These are phyloP conservation scores for Lepus oiostolus DNA, from an alignment of 2,797 vertebrate species.

Conservation along the genomic window DNA sequence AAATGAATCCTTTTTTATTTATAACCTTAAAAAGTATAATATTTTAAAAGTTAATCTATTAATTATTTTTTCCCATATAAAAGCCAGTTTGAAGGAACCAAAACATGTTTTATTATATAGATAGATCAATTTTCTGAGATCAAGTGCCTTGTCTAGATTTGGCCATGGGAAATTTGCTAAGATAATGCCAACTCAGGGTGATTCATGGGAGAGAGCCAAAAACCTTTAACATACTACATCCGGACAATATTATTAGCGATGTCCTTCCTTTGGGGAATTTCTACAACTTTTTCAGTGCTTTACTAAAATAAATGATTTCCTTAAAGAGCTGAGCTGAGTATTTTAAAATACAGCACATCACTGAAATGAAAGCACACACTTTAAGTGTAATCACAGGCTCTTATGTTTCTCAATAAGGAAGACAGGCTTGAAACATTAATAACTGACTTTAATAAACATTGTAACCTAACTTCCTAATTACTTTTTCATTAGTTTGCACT, in stretches of 20 bases:
- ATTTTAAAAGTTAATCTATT: slow-evolving; percentile 56
- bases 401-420: slow-evolving; percentile 14
- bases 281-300: neutral
- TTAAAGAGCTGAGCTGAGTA: slow-evolving; percentile 47
- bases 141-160: neutral
- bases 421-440: neutral
- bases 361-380: slow-evolving; percentile 43
- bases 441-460: neutral
- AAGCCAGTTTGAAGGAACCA: neutral
- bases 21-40: slow-evolving; percentile 54
- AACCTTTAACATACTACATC: neutral
- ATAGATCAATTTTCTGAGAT: neutral
- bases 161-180: neutral
- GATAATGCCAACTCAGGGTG: neutral
- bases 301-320: slow-evolving; percentile 47
- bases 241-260: neutral
- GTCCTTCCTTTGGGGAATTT: slow-evolving; percentile 2
- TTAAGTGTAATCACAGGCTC: neutral
- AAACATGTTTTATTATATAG: slow-evolving; percentile 16
- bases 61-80: slow-evolving; percentile 16
- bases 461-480: neutral
- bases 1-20: slow-evolving; percentile 44
- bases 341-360: slow-evolving; percentile 37
- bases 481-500: slow-evolving; percentile 25
- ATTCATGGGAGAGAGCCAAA: neutral